phyloP scores from a whole-genome alignment of 2,797 vertebrate genomes.

The Podarcis lilfordi region DNA sequence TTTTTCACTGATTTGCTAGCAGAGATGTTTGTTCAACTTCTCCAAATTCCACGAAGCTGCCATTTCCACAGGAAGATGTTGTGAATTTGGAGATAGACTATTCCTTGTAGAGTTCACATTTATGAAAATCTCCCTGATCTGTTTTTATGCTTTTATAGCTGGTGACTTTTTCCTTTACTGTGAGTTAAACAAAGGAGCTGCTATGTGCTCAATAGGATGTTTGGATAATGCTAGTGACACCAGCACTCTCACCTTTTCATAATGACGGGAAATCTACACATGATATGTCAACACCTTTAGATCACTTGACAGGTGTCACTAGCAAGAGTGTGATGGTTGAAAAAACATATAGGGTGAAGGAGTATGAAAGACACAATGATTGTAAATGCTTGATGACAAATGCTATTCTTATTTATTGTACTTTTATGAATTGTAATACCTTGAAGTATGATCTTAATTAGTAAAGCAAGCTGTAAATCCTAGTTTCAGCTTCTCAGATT shows the following conservation, averaged over 20 bases:
- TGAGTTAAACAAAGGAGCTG: constrained; percentile 2
- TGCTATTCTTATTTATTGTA: background rate
- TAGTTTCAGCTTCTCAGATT: background rate
- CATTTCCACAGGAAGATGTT: background rate
- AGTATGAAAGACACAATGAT: background rate
- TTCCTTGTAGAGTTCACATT: background rate
- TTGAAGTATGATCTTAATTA: background rate
- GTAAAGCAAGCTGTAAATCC: background rate
- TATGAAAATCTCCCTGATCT: background rate
- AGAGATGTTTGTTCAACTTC: background rate
- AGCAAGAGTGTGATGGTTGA: background rate
- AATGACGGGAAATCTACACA: background rate
- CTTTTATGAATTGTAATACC: background rate
- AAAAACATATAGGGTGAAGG: background rate
- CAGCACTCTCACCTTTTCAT: background rate
- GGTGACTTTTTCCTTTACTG: background rate
- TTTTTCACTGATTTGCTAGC: background rate
- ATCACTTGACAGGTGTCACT: background rate
- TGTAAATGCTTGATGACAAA: background rate
- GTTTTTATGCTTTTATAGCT: background rate
- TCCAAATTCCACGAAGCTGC: background rate
- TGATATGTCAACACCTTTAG: background rate
- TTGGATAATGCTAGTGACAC: background rate
- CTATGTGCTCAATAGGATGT: background rate
- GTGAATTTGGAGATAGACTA: background rate